A percentile compares a stretch with the other conserved stretches of the same genome.
Evolutionary conservation across 2,113 vertebrate species (phyloP).

Genomic region (Rhinolophus ferrumequinum): DNA sequence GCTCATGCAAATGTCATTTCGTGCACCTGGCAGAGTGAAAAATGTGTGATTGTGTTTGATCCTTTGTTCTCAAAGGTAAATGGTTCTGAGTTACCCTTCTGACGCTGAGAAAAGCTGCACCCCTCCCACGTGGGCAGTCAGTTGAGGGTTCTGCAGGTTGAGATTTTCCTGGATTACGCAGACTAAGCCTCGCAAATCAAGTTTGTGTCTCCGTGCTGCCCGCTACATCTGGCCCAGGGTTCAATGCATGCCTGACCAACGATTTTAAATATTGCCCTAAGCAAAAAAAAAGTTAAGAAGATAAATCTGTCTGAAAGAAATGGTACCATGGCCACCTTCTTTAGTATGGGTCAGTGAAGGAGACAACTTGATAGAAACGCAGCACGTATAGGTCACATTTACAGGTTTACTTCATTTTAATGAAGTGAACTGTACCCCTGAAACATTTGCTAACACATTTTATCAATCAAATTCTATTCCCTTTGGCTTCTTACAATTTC

Average conservation of each 20-base stretch:
- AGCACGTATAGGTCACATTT: not conserved
- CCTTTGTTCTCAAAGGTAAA: not conserved
- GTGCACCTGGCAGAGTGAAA: not conserved
- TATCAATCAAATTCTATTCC: constrained; percentile 1
- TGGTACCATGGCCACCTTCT: not conserved
- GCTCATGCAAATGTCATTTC: not conserved
- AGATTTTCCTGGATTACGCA: not conserved
- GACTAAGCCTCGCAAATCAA: not conserved
- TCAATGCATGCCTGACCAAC: not conserved
- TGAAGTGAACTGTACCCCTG: not conserved
- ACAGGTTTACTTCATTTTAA: not conserved
- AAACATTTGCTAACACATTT: not conserved
- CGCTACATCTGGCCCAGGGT: not conserved
- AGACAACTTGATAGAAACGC: not conserved
- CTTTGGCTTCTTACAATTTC: not conserved
- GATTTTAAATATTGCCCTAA: not conserved
- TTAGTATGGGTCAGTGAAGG: not conserved
- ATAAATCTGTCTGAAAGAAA: not conserved
- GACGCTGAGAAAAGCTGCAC: too few species aligned
- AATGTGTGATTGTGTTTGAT: not conserved
- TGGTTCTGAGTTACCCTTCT: not conserved
- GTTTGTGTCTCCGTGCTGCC: not conserved
- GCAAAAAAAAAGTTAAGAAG: not conserved
- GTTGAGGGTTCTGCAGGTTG: not conserved
- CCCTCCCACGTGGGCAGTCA: not conserved